These are phyloP conservation scores for Meiosimyza platycephala DNA, from an alignment of 2,888 invertebrate species.

Conservation along the genomic window DNA sequence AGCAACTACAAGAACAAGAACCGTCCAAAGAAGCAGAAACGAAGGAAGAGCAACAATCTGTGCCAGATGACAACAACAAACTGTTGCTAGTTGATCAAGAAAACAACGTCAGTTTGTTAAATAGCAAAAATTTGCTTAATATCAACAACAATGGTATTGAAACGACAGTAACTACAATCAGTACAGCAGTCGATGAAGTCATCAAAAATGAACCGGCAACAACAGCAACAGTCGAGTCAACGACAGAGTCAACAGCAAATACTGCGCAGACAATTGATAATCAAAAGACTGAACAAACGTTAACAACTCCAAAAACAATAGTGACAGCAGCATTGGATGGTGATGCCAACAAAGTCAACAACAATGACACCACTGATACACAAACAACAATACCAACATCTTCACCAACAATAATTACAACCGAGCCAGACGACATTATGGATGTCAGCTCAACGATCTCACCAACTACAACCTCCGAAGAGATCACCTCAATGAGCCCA, in stretches of 20 bases:
- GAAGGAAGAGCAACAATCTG: not conserved
- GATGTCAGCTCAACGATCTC: slow-evolving; percentile 54
- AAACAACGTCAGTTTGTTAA: slow-evolving; percentile 56
- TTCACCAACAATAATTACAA: slow-evolving; percentile 24
- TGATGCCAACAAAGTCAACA: slow-evolving; percentile 57
- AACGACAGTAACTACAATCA: slow-evolving; percentile 24
- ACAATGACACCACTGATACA: slow-evolving; percentile 46
- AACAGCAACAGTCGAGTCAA: not conserved
- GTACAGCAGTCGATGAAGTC: not conserved
- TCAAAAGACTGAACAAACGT: slow-evolving; percentile 64
- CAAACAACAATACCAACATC: slow-evolving; percentile 34
- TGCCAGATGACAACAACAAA: slow-evolving; percentile 37
- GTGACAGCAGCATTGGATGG: not conserved
- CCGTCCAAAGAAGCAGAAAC: slow-evolving; percentile 14
- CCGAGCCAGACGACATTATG: slow-evolving; percentile 36
- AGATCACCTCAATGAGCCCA: slow-evolving; percentile 51
- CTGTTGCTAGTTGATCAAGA: slow-evolving; percentile 44
- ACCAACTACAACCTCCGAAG: slow-evolving; percentile 48
- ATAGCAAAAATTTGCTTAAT: slow-evolving; percentile 62
- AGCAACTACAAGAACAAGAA: slow-evolving; percentile 27
- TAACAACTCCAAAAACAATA: slow-evolving; percentile 50
- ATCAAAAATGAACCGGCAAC: not conserved
- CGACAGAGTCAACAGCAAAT: slow-evolving; percentile 33
- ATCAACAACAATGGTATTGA: slow-evolving; percentile 51
- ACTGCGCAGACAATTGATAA: slow-evolving; percentile 57